These are phyloP conservation scores for Gulo gulo DNA, from an alignment of 2,113 vertebrate species.

Conservation along the genomic window DNA sequence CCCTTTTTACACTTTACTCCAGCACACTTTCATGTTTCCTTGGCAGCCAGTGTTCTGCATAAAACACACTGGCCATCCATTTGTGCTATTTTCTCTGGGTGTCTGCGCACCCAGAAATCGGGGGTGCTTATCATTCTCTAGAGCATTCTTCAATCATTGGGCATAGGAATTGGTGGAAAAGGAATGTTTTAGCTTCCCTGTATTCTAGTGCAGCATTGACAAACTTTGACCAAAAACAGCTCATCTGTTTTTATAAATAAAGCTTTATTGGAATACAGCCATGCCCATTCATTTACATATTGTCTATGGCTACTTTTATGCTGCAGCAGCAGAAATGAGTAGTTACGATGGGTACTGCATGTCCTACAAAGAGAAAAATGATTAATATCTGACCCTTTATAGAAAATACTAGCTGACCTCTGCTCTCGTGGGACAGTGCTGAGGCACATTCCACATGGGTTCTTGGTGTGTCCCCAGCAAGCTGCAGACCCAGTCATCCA, in stretches of 20 bases:
- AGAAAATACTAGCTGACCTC: not conserved
- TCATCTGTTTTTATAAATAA: not conserved
- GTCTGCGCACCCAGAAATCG: not conserved
- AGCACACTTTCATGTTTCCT: not conserved
- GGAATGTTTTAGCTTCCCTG: not conserved
- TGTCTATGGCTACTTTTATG: not conserved
- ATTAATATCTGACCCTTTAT: not conserved
- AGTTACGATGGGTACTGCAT: not conserved
- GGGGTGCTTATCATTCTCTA: no score
- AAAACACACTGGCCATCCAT: not conserved
- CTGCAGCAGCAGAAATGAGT: not conserved
- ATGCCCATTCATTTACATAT: not conserved
- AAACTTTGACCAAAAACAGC: not conserved
- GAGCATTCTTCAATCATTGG: not conserved
- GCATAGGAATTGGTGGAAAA: not conserved
- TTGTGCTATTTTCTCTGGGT: not conserved
- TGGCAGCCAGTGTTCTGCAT: not conserved
- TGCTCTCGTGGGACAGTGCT: not conserved
- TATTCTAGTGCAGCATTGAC: not conserved
- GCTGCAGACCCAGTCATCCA: not conserved
- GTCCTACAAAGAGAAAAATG: not conserved
- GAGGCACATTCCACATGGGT: not conserved
- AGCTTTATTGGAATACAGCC: not conserved
- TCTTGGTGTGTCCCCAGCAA: not conserved
- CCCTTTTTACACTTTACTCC: not conserved